Base-by-base conservation (phyloP, 2,797 vertebrate genomes). In the Pseudomugil tenellus region DNA sequence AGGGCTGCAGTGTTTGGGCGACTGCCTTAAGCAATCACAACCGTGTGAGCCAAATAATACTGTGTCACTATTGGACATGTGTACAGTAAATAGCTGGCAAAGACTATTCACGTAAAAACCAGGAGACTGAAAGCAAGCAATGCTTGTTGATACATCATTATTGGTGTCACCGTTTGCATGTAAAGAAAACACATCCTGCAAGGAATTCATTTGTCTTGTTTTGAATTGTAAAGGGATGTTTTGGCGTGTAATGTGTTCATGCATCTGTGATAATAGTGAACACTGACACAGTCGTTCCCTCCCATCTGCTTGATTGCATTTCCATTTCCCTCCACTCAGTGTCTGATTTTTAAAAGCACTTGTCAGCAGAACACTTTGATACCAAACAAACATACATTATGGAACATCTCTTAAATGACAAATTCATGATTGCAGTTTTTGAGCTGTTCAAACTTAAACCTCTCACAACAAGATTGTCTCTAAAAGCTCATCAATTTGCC, bases 41-140 rank as follows among this genome's bases (percentile, higher is more conserved):
- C 57, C 6, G 1, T 67, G 43, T 49, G 48, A 86, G 85, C 81
- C 84, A 84, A 88, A 74, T 59, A 57, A 76, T 62, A 81, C 77
- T 66, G 79, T 85, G 64, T 52, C 77, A 87, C 75, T 70, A 62
- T 64, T 63, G 70, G 53, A 74, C 80, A 81, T 67, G 60, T 74
- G 77, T 79, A 53, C 64, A 63, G 81, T 82, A 81, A 86, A 88
- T 81, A 83, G 53, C 66, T 81, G 82, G 81, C 83, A 72, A 19
- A 54, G 35, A 65, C 64, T 25, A 25, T 35, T 1, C 53, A 13
- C 51, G 25, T 25, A 31, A 4, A n/a, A 37, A 32, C 17, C 23
- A 52, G 60, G 8, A 21, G 29, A 7, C 4, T 19, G 1, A 46
- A 61, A 69, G 46, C 13, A 39, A 29, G 10, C 10, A 17, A 21